phyloP scores from a whole-genome alignment of 2,888 invertebrate genomes.

The Papilio demoleus region DNA sequence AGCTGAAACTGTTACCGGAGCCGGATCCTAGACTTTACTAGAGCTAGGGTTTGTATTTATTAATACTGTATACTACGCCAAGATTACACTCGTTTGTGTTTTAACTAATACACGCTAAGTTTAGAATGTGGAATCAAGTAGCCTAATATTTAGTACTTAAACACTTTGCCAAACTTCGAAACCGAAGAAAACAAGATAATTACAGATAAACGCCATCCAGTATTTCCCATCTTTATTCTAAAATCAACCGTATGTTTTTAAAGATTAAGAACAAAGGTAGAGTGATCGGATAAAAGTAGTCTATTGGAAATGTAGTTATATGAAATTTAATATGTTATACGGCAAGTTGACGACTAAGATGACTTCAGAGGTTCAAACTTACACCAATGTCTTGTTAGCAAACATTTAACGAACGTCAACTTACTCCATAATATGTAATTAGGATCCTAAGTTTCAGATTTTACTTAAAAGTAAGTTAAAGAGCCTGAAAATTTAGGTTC shows the following conservation, averaged over 20 bases:
- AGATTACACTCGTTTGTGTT: too few species aligned
- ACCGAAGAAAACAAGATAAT: conserved; percentile 6
- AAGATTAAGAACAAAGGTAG: background rate
- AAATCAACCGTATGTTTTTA: background rate
- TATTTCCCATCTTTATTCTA: background rate
- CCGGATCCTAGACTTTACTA: too few species aligned
- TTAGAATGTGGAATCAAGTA: background rate
- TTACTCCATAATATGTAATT: conserved; percentile 15
- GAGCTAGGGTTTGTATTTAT: too few species aligned
- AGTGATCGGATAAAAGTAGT: background rate
- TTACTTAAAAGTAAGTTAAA: background rate
- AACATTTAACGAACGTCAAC: conserved; percentile 11
- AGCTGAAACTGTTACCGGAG: too few species aligned
- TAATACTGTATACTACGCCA: too few species aligned
- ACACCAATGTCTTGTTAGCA: background rate
- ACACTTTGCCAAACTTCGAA: background rate
- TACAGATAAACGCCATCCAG: conserved; percentile 8
- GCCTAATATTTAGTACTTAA: conserved; percentile 7
- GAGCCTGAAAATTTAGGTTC: background rate
- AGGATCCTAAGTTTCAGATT: background rate
- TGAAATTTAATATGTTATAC: conserved; percentile 10
- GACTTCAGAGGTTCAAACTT: background rate
- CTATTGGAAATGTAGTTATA: background rate
- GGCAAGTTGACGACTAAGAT: background rate
- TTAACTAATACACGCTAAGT: too few species aligned